Base-by-base conservation (phyloP, 2,888 invertebrate genomes). In the Nomada lathburiana region DNA sequence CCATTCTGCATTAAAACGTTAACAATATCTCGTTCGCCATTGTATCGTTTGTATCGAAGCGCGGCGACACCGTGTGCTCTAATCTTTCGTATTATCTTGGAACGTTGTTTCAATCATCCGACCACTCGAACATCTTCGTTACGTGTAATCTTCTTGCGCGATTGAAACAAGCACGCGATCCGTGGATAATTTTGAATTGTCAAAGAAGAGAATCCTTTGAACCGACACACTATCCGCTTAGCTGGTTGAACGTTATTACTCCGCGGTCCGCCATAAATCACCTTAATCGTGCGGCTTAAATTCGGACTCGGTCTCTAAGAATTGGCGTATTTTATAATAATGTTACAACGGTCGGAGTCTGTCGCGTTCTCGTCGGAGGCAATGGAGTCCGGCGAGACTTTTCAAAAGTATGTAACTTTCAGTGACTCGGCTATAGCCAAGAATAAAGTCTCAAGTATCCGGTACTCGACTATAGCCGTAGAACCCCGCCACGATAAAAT, bases 361-460 rank as follows among this genome's bases (percentile, higher is more conserved):
- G 63, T 63, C 65, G 75, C 44, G 44, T 71, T 47, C 47, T 44
- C 59, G 57, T 11, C 47, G 47, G 47, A 47, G 23, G 62, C 76
- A 71, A 62, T 71, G 52, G 76, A 75, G 75, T 68, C 82, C 18
- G 57, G 55, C 70, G 55, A 63, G 80, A 82, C 76, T 81, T 82
- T 72, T 60, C 63, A 47, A 23, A 70, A 83, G 83, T 77, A 78
- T 67, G 78, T 70, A 83, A 83, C 68, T 82, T 83, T 82, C 83
- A 67, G 77, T 57, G 73, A 69, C 59, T 60, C 76, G 73, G 64
- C 67, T 42, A 67, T 70, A 65, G 64, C 53, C 71, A 47, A 55
- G 78, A 83, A 82, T 83, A 82, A 83, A 83, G 83, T 78, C 83
- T 77, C 77, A 42, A 77, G 77, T 77, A 77, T 83, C 77, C 77